phyloP scores from a whole-genome alignment of 2,113 vertebrate species.

The Sarotherodon lohbergeri region DNA sequence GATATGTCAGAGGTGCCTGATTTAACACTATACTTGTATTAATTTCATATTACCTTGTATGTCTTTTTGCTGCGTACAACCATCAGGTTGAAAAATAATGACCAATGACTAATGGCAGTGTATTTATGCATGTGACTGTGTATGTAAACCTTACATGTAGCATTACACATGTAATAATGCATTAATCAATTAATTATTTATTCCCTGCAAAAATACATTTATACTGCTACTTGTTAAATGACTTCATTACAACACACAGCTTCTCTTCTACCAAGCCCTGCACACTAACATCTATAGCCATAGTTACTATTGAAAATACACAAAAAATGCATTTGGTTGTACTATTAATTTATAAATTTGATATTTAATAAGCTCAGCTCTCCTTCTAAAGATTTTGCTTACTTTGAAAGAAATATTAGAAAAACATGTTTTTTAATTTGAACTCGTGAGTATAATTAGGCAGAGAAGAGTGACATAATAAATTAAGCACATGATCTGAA shows the following conservation, averaged over 20 bases:
- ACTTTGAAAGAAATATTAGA: neutral
- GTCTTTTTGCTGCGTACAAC: neutral
- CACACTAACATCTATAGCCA: neutral
- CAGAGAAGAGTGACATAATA: neutral
- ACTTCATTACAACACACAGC: neutral
- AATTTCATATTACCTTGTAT: neutral
- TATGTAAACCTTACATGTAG: neutral
- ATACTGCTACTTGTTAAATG: neutral
- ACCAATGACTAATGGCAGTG: neutral
- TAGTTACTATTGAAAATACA: neutral
- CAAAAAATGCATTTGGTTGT: neutral
- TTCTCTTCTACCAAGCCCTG: neutral
- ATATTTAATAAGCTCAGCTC: neutral
- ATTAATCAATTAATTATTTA: accelerated
- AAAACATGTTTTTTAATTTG: neutral
- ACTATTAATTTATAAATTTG: neutral
- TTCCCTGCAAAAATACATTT: neutral
- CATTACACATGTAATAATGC: accelerated
- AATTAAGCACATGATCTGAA: neutral
- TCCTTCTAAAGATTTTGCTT: neutral
- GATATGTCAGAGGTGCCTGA: neutral
- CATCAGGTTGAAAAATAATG: neutral
- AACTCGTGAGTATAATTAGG: neutral
- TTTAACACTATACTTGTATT: neutral
- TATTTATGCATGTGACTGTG: neutral